phyloP scores from a whole-genome alignment of 2,888 invertebrate species.

The Parelbella ahira region DNA sequence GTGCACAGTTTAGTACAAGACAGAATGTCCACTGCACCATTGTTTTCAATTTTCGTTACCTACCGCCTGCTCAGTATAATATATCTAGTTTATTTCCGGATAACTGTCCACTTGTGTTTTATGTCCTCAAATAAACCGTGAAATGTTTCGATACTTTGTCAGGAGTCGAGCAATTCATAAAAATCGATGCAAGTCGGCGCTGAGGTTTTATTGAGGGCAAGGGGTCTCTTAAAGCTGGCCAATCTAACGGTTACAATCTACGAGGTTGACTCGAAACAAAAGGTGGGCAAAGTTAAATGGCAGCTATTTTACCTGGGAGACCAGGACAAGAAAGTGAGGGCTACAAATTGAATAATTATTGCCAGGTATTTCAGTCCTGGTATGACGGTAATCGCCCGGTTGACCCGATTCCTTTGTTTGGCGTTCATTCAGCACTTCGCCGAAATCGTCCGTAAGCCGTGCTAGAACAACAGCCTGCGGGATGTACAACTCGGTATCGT shows the following conservation, averaged over 20 bases:
- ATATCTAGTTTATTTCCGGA: too few relatives aligned
- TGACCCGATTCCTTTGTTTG: conserved; percentile 53
- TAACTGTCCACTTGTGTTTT: conserved; percentile 14
- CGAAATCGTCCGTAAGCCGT: conserved; percentile 29
- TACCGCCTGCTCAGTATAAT: too few relatives aligned
- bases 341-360: conserved; percentile 73
- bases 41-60: too few relatives aligned
- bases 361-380: conserved; percentile 47
- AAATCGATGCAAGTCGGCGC: conserved; percentile 17
- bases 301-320: conserved; percentile 47
- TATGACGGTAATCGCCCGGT: conserved; percentile 52
- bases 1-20: too few relatives aligned
- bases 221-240: conserved; percentile 30
- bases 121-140: conserved; percentile 17
- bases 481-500: too few relatives aligned
- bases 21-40: too few relatives aligned
- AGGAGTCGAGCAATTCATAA: conserved; percentile 15
- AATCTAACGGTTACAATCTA: conserved; percentile 49
- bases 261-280: conserved; percentile 40
- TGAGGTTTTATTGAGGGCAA: conserved; percentile 21
- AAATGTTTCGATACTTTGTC: conserved; percentile 24
- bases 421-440: conserved; percentile 39
- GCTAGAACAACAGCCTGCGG: not conserved
- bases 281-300: conserved; percentile 50
- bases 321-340: conserved; percentile 38